Base-by-base conservation (phyloP, 2,797 vertebrate genomes). In the Linurgus olivaceus region DNA sequence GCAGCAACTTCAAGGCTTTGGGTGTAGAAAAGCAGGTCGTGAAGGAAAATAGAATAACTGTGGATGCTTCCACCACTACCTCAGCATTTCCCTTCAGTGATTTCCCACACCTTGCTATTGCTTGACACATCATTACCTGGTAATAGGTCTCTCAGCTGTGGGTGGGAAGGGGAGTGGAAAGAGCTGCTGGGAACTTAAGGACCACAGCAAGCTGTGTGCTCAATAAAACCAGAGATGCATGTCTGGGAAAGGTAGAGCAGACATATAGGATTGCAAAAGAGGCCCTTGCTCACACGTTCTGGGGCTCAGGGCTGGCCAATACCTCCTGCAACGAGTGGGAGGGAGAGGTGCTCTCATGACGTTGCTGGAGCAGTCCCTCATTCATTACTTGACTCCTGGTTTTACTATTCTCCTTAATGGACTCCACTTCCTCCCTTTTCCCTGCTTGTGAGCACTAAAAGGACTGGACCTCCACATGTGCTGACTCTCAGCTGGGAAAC, bases 181-280 rank as follows among this genome's bases (percentile, higher is more conserved):
- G 81, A 75, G 45, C 82, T 84, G 95, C 93, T 85, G 84, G 78
- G 47, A 87, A 51, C 63, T 70, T 23, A 44, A 86, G 94, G 83
- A 91, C 38, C 92, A 82, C 20, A 8, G 82, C 96, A 90, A 94
- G 76, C 84, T 0, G 1, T n/a, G 59, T 17, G 66, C 67, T 92
- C 91, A 50, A 55, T 93, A 72, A 89, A 95, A 92, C 73, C 77
- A 78, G 75, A 88, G 91, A 54, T 73, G 54, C 90, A 82, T 29
- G 96, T 94, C 96, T 97, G 96, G 95, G 94, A 97, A 96, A 96
- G 94, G 90, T 21, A 94, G 67, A 90, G 90, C 94, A 96, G 94
- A 93, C 86, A 91, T 91, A 94, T 88, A 96, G 96, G 92, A 88
- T 94, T 96, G 95, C 96, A 95, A 63, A 75, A 88, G 96, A 94